Base-by-base conservation (phyloP, 2,888 invertebrate species). In the Antitype chi region DNA sequence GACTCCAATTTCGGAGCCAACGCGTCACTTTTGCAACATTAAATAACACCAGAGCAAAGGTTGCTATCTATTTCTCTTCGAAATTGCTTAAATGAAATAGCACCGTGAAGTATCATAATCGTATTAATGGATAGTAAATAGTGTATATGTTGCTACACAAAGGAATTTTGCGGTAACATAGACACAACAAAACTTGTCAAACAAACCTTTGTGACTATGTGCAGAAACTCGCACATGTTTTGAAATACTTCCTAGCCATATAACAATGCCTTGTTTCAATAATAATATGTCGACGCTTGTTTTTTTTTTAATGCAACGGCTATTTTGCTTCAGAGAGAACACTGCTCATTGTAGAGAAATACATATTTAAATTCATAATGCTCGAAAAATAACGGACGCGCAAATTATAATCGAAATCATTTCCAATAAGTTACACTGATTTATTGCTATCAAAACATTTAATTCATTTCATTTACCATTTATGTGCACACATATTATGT, bases 191-290 rank as follows among this genome's bases (percentile, higher is more conserved):
- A 70, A 43, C 4, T 43, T 15, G 4, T 52, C 15, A 76, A 76
- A 76, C 49, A 79, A 47, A 71, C 52, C 28, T 38, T 57, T n/a
- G 57, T 70, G 49, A n/a, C 0, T 28, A 23, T 23, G 43, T 47
- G 9, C 43, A 47, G 43, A 11, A 13, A 47, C 43, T 11, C 43
- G 20, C 13, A n/a, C 7, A 52, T 71, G 43, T 80, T 76, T 80
- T 70, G 52, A 71, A 79, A 59, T 55, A 63, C 20, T 47, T 32
- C 1, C 32, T 28, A 28, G 32, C 28, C 17, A 4, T 49, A 32
- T 1, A 2, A 80, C 74, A 74, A 55, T 81, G 38, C 28, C 15
- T 63, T 74, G 38, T 63, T 74, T 23, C 23, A 55, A 74, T 63
- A 80, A 43, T 74, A 59, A 28, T 57, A 38, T 47, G n/a, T 3